These are phyloP conservation scores for Rafetus swinhoei DNA, from an alignment of 2,113 vertebrate genomes.

Conservation along the genomic window DNA sequence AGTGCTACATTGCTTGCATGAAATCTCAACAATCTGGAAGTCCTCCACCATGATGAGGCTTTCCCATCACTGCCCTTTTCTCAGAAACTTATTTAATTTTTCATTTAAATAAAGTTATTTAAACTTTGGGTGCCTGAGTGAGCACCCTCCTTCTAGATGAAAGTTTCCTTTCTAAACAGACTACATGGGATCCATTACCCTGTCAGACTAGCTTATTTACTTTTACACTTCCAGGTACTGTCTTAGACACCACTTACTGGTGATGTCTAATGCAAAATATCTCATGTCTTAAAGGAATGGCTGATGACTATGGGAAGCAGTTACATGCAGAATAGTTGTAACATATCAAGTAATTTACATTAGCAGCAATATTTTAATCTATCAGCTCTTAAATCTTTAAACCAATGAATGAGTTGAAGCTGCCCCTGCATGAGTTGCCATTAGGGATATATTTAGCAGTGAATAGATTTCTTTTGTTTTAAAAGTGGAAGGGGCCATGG, in stretches of 20 bases:
- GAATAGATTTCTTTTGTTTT: not conserved
- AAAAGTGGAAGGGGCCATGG: too few species aligned
- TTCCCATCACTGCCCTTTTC: not conserved
- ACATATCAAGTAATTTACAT: not conserved
- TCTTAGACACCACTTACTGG: accelerated
- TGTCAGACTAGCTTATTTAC: not conserved
- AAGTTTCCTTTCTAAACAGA: not conserved
- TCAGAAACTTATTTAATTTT: not conserved
- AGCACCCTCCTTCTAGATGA: not conserved
- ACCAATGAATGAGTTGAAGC: not conserved
- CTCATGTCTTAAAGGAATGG: not conserved
- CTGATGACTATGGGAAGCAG: not conserved
- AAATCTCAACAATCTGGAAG: not conserved
- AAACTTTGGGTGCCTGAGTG: not conserved
- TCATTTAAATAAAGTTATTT: not conserved
- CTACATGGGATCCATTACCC: not conserved
- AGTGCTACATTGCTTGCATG: not conserved
- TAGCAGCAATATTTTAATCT: not conserved
- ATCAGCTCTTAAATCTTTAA: not conserved
- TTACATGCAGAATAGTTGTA: not conserved
- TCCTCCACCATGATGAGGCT: not conserved
- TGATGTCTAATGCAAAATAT: not conserved
- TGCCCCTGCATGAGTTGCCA: not conserved
- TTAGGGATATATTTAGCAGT: not conserved
- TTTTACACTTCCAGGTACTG: not conserved